phyloP scores from a whole-genome alignment of 1,140 invertebrate species.

The Bombus vancouverensis region DNA sequence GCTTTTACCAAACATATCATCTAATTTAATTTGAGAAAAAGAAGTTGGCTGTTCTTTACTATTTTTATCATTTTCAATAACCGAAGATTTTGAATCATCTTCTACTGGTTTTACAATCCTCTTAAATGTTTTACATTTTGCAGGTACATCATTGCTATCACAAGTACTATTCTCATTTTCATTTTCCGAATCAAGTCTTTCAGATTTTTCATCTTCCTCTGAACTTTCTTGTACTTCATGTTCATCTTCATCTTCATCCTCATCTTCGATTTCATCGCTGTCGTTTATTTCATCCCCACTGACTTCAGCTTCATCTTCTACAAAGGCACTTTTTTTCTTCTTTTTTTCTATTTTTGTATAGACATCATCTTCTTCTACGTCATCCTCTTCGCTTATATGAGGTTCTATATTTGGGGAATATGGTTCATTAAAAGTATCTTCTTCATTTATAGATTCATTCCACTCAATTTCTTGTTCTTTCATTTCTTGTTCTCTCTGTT shows the following conservation, averaged over 20 bases:
- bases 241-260: constrained; percentile 70
- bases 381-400: constrained; percentile 69
- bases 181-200: constrained; percentile 71
- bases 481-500: constrained; percentile 80
- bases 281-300: constrained; percentile 75
- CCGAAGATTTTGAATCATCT: constrained; percentile 67
- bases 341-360: constrained; percentile 66
- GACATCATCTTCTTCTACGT: constrained; percentile 72
- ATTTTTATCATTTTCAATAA: constrained; percentile 59
- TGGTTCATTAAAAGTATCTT: constrained; percentile 61
- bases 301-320: constrained; percentile 79
- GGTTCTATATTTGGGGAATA: constrained; percentile 63
- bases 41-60: constrained; percentile 27
- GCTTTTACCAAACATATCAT: constrained; percentile 66
- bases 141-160: constrained; percentile 21
- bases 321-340: constrained; percentile 67
- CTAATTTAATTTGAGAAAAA: constrained; percentile 59
- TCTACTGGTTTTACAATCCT: constrained; percentile 77
- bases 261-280: constrained; percentile 74
- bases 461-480: constrained; percentile 69
- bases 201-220: constrained; percentile 76
- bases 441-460: constrained; percentile 46
- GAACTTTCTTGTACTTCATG: constrained; percentile 70
- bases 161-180: constrained; percentile 71
- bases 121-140: constrained; percentile 65